phyloP scores from a whole-genome alignment of 2,113 vertebrate genomes.

The Junco hyemalis region DNA sequence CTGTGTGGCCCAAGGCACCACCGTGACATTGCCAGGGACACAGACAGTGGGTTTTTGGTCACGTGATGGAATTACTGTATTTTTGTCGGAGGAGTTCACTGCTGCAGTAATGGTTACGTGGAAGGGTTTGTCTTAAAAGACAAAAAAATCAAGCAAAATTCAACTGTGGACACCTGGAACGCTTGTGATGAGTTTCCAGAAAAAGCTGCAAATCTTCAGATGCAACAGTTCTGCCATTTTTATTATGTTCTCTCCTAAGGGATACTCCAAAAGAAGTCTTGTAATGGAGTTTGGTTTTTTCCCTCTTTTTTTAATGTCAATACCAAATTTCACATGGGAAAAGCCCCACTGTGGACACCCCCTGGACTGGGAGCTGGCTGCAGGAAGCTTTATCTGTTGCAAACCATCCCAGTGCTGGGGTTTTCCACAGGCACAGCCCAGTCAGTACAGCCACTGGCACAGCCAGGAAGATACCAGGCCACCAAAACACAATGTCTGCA shows the following conservation, averaged over 20 bases:
- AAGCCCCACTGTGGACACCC: not conserved
- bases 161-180: not conserved
- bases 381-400: not conserved
- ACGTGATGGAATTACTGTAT: not conserved
- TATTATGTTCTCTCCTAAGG: not conserved
- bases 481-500: accelerated
- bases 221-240: not conserved
- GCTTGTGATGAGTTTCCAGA: accelerated
- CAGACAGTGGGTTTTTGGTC: not conserved
- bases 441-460: not conserved
- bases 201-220: not conserved
- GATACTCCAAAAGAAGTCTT: not conserved
- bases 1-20: not conserved
- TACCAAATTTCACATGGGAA: not conserved
- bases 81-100: not conserved
- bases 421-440: not conserved
- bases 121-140: not conserved
- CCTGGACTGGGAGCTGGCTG: not conserved
- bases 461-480: not conserved
- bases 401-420: not conserved
- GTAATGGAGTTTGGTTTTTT: not conserved
- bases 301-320: not conserved
- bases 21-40: accelerated
- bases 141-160: not conserved
- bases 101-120: not conserved